phyloP scores from a whole-genome alignment of 2,888 invertebrate genomes.

The Trichogramma evanescens region DNA sequence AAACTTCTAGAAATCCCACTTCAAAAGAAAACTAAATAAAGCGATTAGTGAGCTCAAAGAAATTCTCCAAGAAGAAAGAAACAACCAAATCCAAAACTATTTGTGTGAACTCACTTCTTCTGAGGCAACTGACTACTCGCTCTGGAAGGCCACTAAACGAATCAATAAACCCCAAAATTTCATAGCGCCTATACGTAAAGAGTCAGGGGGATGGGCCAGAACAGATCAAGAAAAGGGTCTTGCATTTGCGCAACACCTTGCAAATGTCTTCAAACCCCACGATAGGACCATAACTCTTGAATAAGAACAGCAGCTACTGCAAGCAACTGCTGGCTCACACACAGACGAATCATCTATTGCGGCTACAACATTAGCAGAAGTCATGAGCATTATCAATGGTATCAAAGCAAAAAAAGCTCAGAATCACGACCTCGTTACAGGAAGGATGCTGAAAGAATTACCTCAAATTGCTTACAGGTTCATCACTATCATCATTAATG shows the following conservation, averaged over 20 bases:
- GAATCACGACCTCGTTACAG: accelerated
- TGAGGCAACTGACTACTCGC: too few relatives aligned
- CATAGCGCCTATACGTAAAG: not conserved
- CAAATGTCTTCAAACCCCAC: too few relatives aligned
- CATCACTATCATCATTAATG: not conserved
- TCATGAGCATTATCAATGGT: too few relatives aligned
- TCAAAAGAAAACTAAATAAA: not conserved
- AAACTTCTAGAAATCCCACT: too few relatives aligned
- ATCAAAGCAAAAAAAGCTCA: not conserved
- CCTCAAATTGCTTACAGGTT: not conserved
- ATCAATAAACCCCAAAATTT: not conserved
- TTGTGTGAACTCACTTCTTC: too few relatives aligned
- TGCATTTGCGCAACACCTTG: not conserved
- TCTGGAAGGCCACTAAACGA: not conserved
- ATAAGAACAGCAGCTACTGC: too few relatives aligned
- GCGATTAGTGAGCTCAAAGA: accelerated
- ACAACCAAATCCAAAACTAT: not conserved
- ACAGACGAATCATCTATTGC: too few relatives aligned
- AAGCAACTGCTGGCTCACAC: too few relatives aligned
- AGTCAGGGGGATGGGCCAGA: not conserved
- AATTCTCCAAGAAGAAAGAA: not conserved
- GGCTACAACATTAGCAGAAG: too few relatives aligned
- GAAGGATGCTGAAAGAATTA: not conserved
- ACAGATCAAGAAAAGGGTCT: not conserved
- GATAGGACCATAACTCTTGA: too few relatives aligned